Base-by-base conservation (phyloP, 1,140 invertebrate species). In the Heterodera schachtii region DNA sequence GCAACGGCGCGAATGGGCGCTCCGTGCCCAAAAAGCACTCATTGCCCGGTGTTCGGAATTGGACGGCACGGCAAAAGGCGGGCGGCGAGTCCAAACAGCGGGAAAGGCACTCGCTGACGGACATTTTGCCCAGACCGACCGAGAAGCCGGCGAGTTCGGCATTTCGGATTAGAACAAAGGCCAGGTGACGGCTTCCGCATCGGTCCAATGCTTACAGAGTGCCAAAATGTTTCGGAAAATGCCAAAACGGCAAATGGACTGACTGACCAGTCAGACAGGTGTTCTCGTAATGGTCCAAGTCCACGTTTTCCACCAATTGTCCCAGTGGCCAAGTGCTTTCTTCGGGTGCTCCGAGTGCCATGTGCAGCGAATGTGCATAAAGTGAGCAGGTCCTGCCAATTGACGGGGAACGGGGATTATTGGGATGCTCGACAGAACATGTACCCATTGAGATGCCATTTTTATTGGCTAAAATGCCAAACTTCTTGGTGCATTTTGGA, bases 131-230 rank as follows among this genome's bases (percentile, higher is more conserved):
- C 11, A 66, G 21, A 13, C 64, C 75, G 16, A 81, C 73, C 31
- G 66, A 64, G 77, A 81, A 81, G 31, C 64, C 44, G 3, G 49
- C 46, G 16, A 81, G 7, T 49, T 81, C 80, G 31, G 79, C 74
- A 46, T 86, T 87, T 19, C 80, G 83, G n/a, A 77, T 81, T 8
- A 86, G 69, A 16, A 86, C 57, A 66, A 86, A 86, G 21, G 85
- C 84, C 16, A 86, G 44, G 60, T 74, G 75, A 9, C 83, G 76
- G 21, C 57, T 73, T 43, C 73, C 52, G 67, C 83, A 84, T 21
- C 75, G 83, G 57, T 79, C 60, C 67, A 52, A 47, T 41, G 78
- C 78, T 85, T 52, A 8, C 49, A 52, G 49, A 52, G 11, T 52
- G 49, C 49, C 49, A 52, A 52, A 52, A 52, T 52, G 11, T 11